These are phyloP conservation scores for Uria aalge DNA, from an alignment of 2,113 vertebrate genomes.

Conservation along the genomic window DNA sequence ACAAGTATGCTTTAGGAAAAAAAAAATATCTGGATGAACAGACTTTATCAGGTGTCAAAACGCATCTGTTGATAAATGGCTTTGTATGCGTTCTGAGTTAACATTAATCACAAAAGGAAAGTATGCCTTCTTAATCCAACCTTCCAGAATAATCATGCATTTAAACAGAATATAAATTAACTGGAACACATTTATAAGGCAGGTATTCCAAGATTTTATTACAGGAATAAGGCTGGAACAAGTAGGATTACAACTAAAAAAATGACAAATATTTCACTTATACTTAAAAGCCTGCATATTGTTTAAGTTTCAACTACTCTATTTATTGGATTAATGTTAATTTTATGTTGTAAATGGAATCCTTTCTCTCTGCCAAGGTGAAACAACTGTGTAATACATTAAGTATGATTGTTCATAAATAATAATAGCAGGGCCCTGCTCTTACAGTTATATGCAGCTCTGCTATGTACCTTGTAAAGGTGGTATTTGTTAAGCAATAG, in stretches of 20 bases:
- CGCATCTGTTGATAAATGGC: conserved; percentile 18
- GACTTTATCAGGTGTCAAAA: conserved; percentile 53
- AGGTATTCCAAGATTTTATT: not conserved
- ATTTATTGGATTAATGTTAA: not conserved
- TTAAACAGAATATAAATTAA: conserved; percentile 49
- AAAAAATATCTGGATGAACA: conserved; percentile 4
- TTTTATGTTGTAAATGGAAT: not conserved
- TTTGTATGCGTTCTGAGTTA: conserved; percentile 18
- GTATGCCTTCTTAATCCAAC: conserved; percentile 1
- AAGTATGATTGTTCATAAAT: not conserved
- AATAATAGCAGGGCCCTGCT: not conserved
- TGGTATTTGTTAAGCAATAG: not conserved
- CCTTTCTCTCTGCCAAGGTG: not conserved
- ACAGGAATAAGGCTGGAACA: not conserved
- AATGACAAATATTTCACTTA: not conserved
- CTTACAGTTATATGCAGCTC: not conserved
- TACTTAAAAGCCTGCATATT: not conserved
- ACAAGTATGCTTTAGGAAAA: conserved; percentile 8
- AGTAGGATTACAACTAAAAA: not conserved
- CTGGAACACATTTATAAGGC: not conserved
- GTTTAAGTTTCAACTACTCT: not conserved
- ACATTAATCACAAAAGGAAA: conserved; percentile 41
- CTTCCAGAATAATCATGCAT: not conserved
- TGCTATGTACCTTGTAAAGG: not conserved
- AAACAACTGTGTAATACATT: not conserved